Evolutionary conservation across 2,113 vertebrate species (phyloP).

Genomic region (Plotosus lineatus): DNA sequence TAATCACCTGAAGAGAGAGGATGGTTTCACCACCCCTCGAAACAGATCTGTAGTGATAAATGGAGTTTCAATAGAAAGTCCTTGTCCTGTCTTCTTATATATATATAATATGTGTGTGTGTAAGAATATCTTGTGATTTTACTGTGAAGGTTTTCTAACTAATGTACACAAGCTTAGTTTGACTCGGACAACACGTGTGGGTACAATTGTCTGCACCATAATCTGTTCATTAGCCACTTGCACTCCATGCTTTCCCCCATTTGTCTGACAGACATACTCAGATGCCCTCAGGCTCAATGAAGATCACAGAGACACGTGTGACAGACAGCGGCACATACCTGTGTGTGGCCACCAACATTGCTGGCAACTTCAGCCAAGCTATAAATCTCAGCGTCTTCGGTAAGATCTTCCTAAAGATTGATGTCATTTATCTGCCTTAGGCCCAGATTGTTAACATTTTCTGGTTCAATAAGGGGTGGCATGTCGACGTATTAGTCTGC

Average conservation of each 20-base stretch:
- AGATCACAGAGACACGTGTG: slow-evolving; percentile 81
- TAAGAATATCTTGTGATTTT: too few species aligned
- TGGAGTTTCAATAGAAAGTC: too few species aligned
- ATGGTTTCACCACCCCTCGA: too few species aligned
- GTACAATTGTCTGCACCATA: slow-evolving; percentile 25
- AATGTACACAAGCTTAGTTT: neutral
- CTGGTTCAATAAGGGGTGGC: neutral
- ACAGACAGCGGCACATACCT: slow-evolving; percentile 87
- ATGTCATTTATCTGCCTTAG: neutral
- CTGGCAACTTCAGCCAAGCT: slow-evolving; percentile 86
- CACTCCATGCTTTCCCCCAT: neutral
- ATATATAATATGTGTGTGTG: too few species aligned
- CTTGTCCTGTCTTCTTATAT: too few species aligned
- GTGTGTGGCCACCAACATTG: slow-evolving; percentile 93
- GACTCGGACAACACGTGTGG: neutral
- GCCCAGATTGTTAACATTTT: neutral
- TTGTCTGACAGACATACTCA: slow-evolving; percentile 79
- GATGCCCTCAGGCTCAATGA: slow-evolving; percentile 90
- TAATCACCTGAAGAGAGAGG: too few species aligned
- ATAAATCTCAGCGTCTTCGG: slow-evolving; percentile 84
- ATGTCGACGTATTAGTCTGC: too few species aligned
- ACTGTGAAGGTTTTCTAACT: slow-evolving; percentile 35
- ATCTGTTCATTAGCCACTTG: slow-evolving; percentile 14
- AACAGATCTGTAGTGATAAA: too few species aligned
- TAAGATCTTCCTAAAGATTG: slow-evolving; percentile 67